phyloP scores from a whole-genome alignment of 2,113 vertebrate genomes.

The Carollia perspicillata region DNA sequence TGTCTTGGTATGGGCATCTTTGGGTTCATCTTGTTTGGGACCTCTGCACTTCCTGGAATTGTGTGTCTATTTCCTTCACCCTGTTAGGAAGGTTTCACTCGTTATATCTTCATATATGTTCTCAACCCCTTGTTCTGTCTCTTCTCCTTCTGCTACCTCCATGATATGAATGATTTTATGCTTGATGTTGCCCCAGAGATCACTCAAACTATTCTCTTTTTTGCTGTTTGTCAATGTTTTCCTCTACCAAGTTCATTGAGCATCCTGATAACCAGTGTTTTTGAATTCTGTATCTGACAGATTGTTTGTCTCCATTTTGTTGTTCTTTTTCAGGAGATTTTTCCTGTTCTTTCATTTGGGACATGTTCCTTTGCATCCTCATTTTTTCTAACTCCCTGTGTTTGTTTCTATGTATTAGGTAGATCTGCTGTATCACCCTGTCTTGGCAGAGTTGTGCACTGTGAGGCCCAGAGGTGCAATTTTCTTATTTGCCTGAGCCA shows the following conservation, averaged over 20 bases:
- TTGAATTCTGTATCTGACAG: neutral
- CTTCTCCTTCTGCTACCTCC: neutral
- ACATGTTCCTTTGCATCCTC: neutral
- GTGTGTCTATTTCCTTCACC: neutral
- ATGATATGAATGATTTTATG: neutral
- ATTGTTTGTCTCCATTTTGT: neutral
- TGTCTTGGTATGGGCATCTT: neutral
- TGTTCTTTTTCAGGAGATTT: neutral
- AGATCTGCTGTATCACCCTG: neutral
- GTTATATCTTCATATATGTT: neutral
- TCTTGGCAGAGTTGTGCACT: neutral
- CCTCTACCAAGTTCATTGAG: neutral
- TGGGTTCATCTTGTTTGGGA: neutral
- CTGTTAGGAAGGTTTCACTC: neutral
- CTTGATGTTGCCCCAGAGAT: neutral
- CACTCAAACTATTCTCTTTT: neutral
- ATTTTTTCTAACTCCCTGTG: neutral
- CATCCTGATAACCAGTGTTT: neutral
- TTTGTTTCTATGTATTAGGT: neutral
- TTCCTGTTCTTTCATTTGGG: neutral
- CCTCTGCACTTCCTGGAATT: neutral
- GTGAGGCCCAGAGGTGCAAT: neutral
- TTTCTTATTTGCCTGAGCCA: neutral
- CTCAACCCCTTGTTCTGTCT: neutral
- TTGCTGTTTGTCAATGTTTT: neutral